Base-by-base conservation (phyloP, 2,797 vertebrate genomes). In the Oreortyx pictus region DNA sequence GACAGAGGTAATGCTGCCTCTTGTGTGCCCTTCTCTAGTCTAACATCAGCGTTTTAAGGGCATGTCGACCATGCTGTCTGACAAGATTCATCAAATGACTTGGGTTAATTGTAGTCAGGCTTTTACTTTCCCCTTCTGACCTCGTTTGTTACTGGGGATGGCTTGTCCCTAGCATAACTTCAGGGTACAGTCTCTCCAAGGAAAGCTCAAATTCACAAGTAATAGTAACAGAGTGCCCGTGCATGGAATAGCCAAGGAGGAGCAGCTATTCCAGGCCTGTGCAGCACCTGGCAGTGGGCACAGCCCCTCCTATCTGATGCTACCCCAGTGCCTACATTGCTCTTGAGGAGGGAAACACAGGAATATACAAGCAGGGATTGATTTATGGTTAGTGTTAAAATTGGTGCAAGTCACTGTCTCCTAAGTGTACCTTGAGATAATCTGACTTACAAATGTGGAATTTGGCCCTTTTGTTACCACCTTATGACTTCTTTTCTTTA, bases 81-180 rank as follows among this genome's bases (percentile, higher is more conserved):
- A 54, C 57, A 15, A 37, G 33, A 23, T 6, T 75, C 2, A 9
- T 70, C 52, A 27, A 1, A 50, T 27, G 7, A 39, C 18, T 31
- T 57, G 33, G 29, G 1, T 52, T 68, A 37, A 18, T 46, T 83
- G 44, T 65, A 4, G 10, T 23, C 49, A 89, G 37, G 37, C 29
- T 27, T 67, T 57, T 22, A 9, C 15, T 57, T 14, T 56, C 3
- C 4, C 0, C 8, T n/a, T 79, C 75, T 83, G n/a, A 41, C 66
- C 1, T 4, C 0, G 0, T 2, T 66, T 75, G 59, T 33, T 73
- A 5, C 8, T 29, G 31, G 31, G 8, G 24, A 4, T 89, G 44
- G 37, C n/a, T 68, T 83, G 37, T 56, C 49, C 17, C 0, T 47
- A 54, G n/a, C 25, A 31, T n/a, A 33, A 2, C 14, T 33, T 5